These are phyloP conservation scores for Euglossa dilemma DNA, from an alignment of 1,140 invertebrate genomes.

Conservation along the genomic window DNA sequence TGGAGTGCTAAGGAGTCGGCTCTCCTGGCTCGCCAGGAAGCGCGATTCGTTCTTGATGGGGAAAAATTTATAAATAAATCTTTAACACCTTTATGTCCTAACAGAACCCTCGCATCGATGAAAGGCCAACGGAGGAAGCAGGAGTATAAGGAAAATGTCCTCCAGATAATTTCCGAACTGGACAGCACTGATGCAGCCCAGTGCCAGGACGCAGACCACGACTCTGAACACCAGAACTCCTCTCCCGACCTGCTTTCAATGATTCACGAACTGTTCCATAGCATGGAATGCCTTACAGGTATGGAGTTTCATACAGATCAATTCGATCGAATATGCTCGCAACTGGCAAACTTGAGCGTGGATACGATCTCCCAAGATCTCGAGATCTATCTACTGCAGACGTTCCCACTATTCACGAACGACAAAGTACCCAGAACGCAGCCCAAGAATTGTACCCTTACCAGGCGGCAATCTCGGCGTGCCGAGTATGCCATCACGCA, in stretches of 20 bases:
- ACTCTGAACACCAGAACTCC: neutral
- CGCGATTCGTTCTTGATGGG: neutral
- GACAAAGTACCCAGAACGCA: neutral
- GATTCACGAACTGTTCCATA: neutral
- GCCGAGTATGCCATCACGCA: neutral
- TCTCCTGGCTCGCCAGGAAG: constrained; percentile 14
- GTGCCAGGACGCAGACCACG: neutral
- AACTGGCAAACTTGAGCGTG: neutral
- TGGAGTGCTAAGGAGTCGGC: constrained; percentile 10
- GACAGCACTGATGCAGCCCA: neutral
- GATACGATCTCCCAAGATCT: too few species aligned
- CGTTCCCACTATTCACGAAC: neutral
- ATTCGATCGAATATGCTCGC: neutral
- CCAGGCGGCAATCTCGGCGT: neutral
- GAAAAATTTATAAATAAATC: neutral
- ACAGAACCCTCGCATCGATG: neutral
- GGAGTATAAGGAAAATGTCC: neutral
- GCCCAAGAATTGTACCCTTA: neutral
- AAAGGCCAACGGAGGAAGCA: neutral
- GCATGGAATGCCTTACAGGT: neutral
- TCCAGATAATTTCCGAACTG: neutral
- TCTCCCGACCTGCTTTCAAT: too few species aligned
- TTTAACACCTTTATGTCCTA: neutral
- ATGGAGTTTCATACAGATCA: neutral
- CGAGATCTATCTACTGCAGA: neutral